phyloP scores from a whole-genome alignment of 1,140 invertebrate species.

The Zaprionus capensis region DNA sequence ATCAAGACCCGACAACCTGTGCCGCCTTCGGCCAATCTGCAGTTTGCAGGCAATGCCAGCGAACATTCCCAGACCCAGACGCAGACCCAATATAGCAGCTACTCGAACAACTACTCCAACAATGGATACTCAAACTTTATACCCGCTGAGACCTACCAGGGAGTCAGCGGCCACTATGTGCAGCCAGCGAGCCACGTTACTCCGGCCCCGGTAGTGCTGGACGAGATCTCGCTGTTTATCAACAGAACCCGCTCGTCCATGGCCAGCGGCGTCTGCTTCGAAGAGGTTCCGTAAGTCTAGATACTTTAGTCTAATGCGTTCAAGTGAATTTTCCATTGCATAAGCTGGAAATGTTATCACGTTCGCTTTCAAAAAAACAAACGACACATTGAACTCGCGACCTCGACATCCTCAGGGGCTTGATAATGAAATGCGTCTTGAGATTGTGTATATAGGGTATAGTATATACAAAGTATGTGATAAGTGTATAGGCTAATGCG shows the following conservation, averaged over 20 bases:
- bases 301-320: background rate
- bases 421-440: slow-evolving; percentile 70
- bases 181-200: slow-evolving; percentile 40
- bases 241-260: slow-evolving; percentile 75
- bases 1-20: slow-evolving; percentile 70
- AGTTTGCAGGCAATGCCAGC: slow-evolving; percentile 45
- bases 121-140: slow-evolving; percentile 48
- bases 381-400: slow-evolving; percentile 64
- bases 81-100: slow-evolving; percentile 23
- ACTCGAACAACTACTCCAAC: slow-evolving; percentile 24
- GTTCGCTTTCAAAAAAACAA: slow-evolving; percentile 50
- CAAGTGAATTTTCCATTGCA: slow-evolving; percentile 3
- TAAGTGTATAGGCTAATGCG: slow-evolving; percentile 7
- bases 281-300: slow-evolving; percentile 86
- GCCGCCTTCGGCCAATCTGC: slow-evolving; percentile 61
- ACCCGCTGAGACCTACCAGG: slow-evolving; percentile 69
- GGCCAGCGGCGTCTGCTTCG: slow-evolving; percentile 85
- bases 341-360: slow-evolving; percentile 35
- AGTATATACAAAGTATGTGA: background rate
- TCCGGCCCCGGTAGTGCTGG: slow-evolving; percentile 51
- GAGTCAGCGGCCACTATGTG: slow-evolving; percentile 57
- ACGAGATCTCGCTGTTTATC: slow-evolving; percentile 75
- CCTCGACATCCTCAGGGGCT: slow-evolving; percentile 69
- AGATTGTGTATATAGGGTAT: slow-evolving; percentile 1
- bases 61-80: slow-evolving; percentile 25